phyloP scores from a whole-genome alignment of 1,140 invertebrate genomes.

The Papilio xuthus region DNA sequence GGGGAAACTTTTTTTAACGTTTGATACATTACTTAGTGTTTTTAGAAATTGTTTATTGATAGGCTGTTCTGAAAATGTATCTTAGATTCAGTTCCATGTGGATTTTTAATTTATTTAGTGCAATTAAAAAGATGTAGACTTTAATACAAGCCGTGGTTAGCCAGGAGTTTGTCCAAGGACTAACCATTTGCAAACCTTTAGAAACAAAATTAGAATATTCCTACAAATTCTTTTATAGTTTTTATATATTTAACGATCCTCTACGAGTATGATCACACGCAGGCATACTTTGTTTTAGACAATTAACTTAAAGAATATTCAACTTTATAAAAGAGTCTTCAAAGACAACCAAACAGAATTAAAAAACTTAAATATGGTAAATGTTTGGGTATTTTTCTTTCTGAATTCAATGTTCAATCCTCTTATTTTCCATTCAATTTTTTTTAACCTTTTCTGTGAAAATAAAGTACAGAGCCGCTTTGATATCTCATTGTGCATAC shows the following conservation, averaged over 20 bases:
- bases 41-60: no score
- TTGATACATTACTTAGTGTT: conserved; percentile 4
- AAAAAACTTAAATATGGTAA: conserved; percentile 39
- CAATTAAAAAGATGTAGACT: no score
- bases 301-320: neutral
- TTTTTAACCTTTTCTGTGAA: neutral
- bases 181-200: no score
- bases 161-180: no score
- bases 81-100: no score
- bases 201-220: no score
- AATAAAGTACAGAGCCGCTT: conserved; percentile 27
- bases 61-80: no score
- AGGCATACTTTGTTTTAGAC: neutral
- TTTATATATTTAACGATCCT: no score
- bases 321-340: neutral
- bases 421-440: neutral
- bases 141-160: no score
- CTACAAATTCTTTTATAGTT: no score
- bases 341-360: conserved; percentile 40
- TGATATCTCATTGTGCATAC: conserved; percentile 40
- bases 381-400: conserved; percentile 32
- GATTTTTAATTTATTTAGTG: no score
- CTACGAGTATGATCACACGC: no score
- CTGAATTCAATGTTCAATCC: conserved; percentile 9
- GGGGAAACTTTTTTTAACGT: neutral